Percentiles rank a stretch among this genome's conserved stretches.
phyloP scores from a whole-genome alignment of 2,888 invertebrate species.

The Bembecia ichneumoniformis region DNA sequence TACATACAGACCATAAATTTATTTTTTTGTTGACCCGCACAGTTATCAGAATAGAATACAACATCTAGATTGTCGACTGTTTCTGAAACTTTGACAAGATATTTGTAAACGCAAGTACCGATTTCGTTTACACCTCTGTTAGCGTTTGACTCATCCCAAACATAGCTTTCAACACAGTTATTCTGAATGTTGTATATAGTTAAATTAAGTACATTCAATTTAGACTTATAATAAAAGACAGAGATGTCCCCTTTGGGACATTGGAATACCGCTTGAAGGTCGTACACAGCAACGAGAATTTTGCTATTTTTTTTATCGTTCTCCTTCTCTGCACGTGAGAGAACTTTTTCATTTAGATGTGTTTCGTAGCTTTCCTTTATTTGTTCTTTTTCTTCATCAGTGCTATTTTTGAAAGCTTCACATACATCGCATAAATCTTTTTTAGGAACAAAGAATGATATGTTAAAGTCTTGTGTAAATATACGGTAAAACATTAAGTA shows the following conservation, averaged over 20 bases:
- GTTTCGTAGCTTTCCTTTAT: slow-evolving; percentile 10
- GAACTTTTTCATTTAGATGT: slow-evolving; percentile 14
- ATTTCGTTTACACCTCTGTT: slow-evolving; percentile 28
- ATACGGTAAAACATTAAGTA: too few relatives aligned
- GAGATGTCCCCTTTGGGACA: too few relatives aligned
- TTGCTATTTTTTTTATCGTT: slow-evolving; percentile 14
- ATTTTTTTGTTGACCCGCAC: slow-evolving; percentile 23
- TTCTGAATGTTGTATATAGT: slow-evolving; percentile 22
- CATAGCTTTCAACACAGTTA: slow-evolving; percentile 17
- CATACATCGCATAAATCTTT: too few relatives aligned
- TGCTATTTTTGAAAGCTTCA: too few relatives aligned
- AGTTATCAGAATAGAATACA: slow-evolving; percentile 27
- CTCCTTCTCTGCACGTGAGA: slow-evolving; percentile 15
- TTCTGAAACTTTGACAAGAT: slow-evolving; percentile 16
- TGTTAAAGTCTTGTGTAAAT: too few relatives aligned
- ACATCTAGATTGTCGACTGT: slow-evolving; percentile 11
- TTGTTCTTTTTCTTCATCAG: too few relatives aligned
- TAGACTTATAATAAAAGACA: slow-evolving; percentile 26
- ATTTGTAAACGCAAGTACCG: slow-evolving; percentile 26
- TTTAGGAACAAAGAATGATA: too few relatives aligned
- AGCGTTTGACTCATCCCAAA: slow-evolving; percentile 30
- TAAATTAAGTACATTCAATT: slow-evolving; percentile 22
- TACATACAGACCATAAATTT: slow-evolving; percentile 6
- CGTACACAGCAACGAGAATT: slow-evolving; percentile 17
- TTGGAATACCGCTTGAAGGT: slow-evolving; percentile 23